These are phyloP conservation scores for Eurosta solidaginis DNA, from an alignment of 1,140 invertebrate genomes.

Conservation along the genomic window DNA sequence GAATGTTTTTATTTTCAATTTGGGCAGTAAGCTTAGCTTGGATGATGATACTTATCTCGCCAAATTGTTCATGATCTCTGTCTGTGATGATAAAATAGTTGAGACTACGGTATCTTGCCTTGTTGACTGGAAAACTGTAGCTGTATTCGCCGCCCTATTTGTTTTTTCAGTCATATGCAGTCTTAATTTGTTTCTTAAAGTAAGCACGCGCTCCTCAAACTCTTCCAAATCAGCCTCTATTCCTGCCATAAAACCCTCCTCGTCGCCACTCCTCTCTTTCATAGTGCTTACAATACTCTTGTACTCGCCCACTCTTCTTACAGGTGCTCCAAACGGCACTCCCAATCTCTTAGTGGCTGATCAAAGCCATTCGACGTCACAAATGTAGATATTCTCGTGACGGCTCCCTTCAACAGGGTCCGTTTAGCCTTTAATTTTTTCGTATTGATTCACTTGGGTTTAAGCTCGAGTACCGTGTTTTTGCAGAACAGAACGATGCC, in stretches of 20 bases:
- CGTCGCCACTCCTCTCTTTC: neutral
- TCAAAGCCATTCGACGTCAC: neutral
- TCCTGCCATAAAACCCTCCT: neutral
- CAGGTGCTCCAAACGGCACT: neutral
- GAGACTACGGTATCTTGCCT: too few species aligned
- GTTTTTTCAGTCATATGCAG: neutral
- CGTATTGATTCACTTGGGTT: too few species aligned
- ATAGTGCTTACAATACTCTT: too few species aligned
- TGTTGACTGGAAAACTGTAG: too few species aligned
- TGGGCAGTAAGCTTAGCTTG: neutral
- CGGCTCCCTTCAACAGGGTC: too few species aligned
- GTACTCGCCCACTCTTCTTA: neutral
- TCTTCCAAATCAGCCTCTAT: neutral
- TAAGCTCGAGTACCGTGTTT: too few species aligned
- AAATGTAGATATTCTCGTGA: too few species aligned
- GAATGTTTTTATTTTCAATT: neutral
- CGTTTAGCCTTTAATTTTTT: too few species aligned
- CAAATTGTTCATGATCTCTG: neutral
- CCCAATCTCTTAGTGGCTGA: neutral
- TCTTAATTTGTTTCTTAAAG: neutral
- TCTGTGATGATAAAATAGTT: too few species aligned
- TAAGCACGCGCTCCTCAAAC: neutral
- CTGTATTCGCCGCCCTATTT: too few species aligned
- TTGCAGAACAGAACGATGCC: too few species aligned
- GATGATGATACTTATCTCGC: neutral